Evolutionary conservation across 2,797 vertebrate species (phyloP), one percentile per base, ranked within the genome.

Genomic region (Gadopsis bispinosus): DNA sequence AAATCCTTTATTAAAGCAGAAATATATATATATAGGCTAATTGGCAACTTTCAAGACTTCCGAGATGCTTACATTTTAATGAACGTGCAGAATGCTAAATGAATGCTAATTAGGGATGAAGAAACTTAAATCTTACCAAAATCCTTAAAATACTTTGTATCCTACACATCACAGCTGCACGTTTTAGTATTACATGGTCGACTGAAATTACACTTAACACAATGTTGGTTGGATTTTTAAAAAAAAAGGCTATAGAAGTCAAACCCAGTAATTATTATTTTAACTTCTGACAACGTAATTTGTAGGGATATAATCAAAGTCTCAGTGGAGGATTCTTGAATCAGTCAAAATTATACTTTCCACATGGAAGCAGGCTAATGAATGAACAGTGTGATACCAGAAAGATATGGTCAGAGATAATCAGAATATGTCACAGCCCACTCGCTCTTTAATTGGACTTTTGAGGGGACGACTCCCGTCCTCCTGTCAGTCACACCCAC

Each of bases 1-100:
- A 85, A 75, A 79, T 80, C 50, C 39, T 75, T 77, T 73, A 82
- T 77, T 71, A 61, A 87, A 77, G 83, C 81, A 58, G 77, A 82
- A 85, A 73, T 67, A 83, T 69, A 63, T 37, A 7, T n/a, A n/a
- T n/a, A n/a, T n/a, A n/a, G 53, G 61, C 80, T 86, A 87, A 79
- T 86, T 88, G 67, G 64, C 75, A 77, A 82, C 72, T 72, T 86
- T 85, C 54, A 79, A 50, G 68, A 64, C 70, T 62, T 77, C 45
- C 17, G 33, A 58, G 75, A 79, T 35, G 47, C 54, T 20, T 75
- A 67, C 80, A 72, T 86, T 79, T 83, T 75, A 84, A 83, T 83
- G 75, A 88, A 69, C 48, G 47, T 16, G 72, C n/a, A 63, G 74
- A 80, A 81, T 72, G 58, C 58, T 77, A 72, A 80, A 83, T 61